Percentiles rank a stretch among this genome's conserved stretches.
Conservation (phyloP, 2,797 vertebrate species). For the Natrix natrix region DNA sequence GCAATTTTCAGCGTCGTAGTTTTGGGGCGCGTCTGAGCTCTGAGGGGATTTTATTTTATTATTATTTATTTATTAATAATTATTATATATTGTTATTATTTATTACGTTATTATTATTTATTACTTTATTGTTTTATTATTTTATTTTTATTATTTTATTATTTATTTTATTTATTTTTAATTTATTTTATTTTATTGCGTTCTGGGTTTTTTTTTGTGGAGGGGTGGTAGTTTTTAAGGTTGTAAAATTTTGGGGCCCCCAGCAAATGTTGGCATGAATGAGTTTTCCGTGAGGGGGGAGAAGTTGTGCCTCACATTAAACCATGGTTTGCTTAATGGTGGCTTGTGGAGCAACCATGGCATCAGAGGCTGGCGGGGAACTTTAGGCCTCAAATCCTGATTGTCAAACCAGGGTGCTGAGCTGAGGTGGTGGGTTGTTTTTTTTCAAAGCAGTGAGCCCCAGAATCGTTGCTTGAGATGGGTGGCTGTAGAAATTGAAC, state of each 20-base stretch:
- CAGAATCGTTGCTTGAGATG: background rate
- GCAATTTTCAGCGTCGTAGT: too few relatives aligned
- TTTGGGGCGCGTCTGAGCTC: too few relatives aligned
- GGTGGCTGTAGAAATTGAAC: background rate
- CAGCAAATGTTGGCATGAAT: background rate
- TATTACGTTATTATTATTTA: too few relatives aligned
- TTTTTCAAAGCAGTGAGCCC: background rate
- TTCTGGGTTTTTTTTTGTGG: too few relatives aligned
- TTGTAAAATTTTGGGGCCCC: background rate
- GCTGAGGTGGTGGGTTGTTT: too few relatives aligned
- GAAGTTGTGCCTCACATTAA: background rate
- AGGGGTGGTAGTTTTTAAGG: background rate
- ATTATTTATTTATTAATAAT: too few relatives aligned
- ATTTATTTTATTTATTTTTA: too few relatives aligned
- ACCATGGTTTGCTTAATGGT: background rate
- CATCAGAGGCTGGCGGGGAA: background rate
- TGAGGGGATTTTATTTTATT: too few relatives aligned
- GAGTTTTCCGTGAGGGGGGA: background rate
- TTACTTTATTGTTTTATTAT: too few relatives aligned
- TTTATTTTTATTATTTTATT: too few relatives aligned
- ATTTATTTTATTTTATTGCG: too few relatives aligned
- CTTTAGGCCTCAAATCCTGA: background rate
- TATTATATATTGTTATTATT: too few relatives aligned
- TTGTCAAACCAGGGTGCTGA: background rate
- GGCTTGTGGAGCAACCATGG: background rate